A percentile compares a stretch with the other conserved stretches of the same genome.
phyloP scores from a whole-genome alignment of 1,140 invertebrate species.

The Idris sp. region DNA sequence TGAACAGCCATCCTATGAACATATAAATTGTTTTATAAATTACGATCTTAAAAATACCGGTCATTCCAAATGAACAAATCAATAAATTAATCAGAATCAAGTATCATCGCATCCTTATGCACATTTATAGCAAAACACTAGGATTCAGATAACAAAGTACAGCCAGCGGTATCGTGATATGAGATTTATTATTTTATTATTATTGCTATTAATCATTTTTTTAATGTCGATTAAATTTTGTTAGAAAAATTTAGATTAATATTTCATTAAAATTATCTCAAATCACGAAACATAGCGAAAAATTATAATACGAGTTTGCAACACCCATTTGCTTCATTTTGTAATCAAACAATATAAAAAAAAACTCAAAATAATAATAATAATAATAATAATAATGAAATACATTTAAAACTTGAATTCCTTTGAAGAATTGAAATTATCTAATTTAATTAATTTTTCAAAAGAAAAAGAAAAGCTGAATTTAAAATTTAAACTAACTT shows the following conservation, averaged over 20 bases:
- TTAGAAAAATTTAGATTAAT: too few relatives aligned
- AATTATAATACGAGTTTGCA: constrained; percentile 17
- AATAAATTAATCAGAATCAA: constrained; percentile 38
- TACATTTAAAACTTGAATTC: too few relatives aligned
- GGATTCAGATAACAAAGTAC: constrained; percentile 38
- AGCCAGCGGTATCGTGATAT: constrained; percentile 43
- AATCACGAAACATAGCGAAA: constrained; percentile 43
- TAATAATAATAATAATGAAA: too few relatives aligned
- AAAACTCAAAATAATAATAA: not conserved
- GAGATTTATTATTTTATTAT: constrained; percentile 10
- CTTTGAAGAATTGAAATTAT: too few relatives aligned
- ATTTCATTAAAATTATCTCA: constrained; percentile 14
- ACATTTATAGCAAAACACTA: constrained; percentile 60
- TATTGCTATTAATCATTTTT: not conserved
- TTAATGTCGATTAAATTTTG: too few relatives aligned
- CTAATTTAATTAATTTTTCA: too few relatives aligned
- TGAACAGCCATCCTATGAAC: constrained; percentile 63
- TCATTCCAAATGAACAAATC: constrained; percentile 66
- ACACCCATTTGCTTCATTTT: constrained; percentile 29
- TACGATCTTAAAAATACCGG: constrained; percentile 51
- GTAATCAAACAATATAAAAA: constrained; percentile 2
- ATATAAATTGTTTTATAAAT: constrained; percentile 59
- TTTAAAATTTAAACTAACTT: not conserved
- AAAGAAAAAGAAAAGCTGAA: too few relatives aligned
- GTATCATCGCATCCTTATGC: constrained; percentile 57